These are phyloP conservation scores for Bergia puertoricense DNA, from an alignment of 92 coral and sea anemone species.

Conservation along the genomic window DNA sequence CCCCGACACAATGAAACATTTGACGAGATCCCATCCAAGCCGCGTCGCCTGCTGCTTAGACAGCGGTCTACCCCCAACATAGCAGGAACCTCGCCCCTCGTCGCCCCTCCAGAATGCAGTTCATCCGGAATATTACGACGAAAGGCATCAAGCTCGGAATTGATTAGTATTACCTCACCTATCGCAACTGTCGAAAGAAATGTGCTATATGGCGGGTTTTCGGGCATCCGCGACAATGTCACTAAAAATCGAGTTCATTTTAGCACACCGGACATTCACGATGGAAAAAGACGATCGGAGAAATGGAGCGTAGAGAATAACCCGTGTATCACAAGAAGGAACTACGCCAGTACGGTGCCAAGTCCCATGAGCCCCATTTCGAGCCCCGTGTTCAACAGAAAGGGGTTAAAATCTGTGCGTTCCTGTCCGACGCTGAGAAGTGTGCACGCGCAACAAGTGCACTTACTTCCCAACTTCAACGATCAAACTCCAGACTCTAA, in stretches of 20 bases:
- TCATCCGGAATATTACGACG: neutral
- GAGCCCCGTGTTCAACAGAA: neutral
- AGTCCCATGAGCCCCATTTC: neutral
- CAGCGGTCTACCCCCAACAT: constrained; percentile 15
- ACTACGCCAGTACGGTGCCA: neutral
- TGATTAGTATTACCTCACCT: neutral
- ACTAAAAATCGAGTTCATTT: constrained; percentile 22
- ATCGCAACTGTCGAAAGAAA: neutral
- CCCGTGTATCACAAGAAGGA: neutral
- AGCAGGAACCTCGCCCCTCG: neutral
- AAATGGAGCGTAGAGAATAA: neutral
- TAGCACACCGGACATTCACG: constrained; percentile 6
- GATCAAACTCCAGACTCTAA: neutral
- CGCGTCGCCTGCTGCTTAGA: constrained; percentile 21
- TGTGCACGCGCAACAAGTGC: neutral
- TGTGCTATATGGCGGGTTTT: neutral
- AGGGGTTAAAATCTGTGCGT: neutral
- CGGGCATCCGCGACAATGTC: neutral
- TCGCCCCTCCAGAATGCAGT: neutral
- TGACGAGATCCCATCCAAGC: neutral
- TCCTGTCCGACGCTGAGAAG: neutral
- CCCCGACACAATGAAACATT: neutral
- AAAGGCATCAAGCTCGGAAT: neutral
- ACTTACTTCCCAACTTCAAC: too few species aligned
- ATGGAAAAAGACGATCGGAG: neutral